These are phyloP conservation scores for Pristionchus maxplancki DNA, from an alignment of 2,888 invertebrate genomes.

Conservation along the genomic window DNA sequence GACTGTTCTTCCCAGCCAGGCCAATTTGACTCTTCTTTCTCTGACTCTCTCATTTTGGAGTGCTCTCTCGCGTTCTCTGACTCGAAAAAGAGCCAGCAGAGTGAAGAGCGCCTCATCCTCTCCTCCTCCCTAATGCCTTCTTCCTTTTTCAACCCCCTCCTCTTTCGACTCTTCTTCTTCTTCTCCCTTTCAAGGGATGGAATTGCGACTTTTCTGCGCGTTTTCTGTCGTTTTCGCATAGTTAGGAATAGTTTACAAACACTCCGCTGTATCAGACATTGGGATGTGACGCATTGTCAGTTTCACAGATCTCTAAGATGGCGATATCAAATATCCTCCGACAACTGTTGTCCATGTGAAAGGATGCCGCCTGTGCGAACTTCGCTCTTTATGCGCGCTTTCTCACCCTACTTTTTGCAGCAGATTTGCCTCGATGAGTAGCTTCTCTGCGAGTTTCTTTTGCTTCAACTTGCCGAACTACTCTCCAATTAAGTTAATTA, in stretches of 20 bases:
- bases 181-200: not conserved
- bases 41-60: not conserved
- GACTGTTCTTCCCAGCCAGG: not conserved
- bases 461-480: not conserved
- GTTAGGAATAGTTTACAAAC: too few species aligned
- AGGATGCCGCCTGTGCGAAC: not conserved
- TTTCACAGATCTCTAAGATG: too few species aligned
- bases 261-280: not conserved
- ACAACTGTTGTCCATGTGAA: not conserved
- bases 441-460: not conserved
- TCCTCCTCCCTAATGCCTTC: not conserved
- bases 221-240: too few species aligned
- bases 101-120: too few species aligned
- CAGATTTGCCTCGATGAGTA: too few species aligned
- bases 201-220: not conserved
- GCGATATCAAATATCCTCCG: not conserved
- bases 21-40: not conserved
- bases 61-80: not conserved
- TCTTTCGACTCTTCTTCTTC: not conserved
- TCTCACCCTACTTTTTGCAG: not conserved
- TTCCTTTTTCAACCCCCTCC: not conserved
- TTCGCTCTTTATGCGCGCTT: not conserved
- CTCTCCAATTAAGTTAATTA: not conserved
- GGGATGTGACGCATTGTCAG: too few species aligned
- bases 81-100: not conserved